phyloP scores from a whole-genome alignment of 1,140 invertebrate genomes.

The Leptinotarsa defecta region DNA sequence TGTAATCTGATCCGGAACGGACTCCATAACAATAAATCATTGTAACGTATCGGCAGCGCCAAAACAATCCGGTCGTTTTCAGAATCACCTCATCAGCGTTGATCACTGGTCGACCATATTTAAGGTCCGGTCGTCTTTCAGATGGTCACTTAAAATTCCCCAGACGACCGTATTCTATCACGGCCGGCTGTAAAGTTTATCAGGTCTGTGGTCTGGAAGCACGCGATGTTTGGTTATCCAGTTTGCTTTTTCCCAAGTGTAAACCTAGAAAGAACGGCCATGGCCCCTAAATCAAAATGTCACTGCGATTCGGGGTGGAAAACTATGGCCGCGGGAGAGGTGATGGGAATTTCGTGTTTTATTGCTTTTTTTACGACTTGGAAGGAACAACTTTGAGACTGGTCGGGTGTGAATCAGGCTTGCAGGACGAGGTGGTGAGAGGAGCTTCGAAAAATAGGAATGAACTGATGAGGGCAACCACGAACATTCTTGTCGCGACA shows the following conservation, averaged over 20 bases:
- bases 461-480: too few species aligned
- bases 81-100: slow-evolving; percentile 15
- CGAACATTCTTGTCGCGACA: too few species aligned
- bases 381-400: neutral
- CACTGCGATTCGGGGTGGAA: slow-evolving; percentile 10
- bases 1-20: too few species aligned
- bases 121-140: slow-evolving; percentile 19
- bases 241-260: slow-evolving; percentile 23
- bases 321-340: neutral
- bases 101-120: slow-evolving; percentile 18
- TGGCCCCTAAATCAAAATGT: slow-evolving; percentile 24
- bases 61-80: slow-evolving; percentile 20
- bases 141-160: slow-evolving; percentile 46
- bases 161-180: slow-evolving; percentile 40
- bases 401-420: neutral
- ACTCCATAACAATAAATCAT: neutral
- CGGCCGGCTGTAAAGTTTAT: slow-evolving; percentile 37
- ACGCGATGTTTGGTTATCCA: slow-evolving; percentile 19
- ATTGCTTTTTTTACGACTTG: slow-evolving; percentile 18
- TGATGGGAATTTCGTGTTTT: slow-evolving; percentile 20
- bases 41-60: neutral
- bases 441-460: too few species aligned
- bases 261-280: slow-evolving; percentile 13
- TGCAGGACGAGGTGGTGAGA: too few species aligned
- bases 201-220: neutral